Evolutionary conservation across 2,888 invertebrate genomes (phyloP).

Genomic region (Agriopis marginaria): DNA sequence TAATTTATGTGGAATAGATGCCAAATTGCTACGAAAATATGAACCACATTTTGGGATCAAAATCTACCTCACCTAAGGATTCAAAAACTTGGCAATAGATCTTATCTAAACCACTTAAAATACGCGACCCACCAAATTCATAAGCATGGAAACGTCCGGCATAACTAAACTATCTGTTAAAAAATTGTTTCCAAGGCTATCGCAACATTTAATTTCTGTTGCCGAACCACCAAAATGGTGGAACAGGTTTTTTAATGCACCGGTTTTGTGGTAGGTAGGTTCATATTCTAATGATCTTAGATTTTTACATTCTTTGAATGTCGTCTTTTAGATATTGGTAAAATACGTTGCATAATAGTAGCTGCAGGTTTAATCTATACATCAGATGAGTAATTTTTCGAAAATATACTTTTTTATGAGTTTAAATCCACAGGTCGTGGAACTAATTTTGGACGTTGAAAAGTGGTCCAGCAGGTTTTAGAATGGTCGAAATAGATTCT

Average conservation of each 20-base stretch:
- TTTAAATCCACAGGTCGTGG: not conserved
- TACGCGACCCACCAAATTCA: constrained; percentile 17
- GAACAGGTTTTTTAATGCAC: constrained; percentile 62
- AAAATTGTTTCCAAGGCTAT: constrained; percentile 50
- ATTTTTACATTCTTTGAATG: constrained; percentile 33
- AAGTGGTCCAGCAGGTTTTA: constrained; percentile 13
- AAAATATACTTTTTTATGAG: not conserved
- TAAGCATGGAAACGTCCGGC: constrained; percentile 16
- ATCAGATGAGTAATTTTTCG: not conserved
- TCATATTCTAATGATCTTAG: constrained; percentile 42
- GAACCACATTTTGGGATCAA: not conserved
- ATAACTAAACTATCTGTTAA: constrained; percentile 5
- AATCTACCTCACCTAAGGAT: not conserved
- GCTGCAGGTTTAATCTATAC: not conserved
- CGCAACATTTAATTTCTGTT: constrained; percentile 43
- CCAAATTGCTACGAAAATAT: not conserved
- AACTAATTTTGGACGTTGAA: not conserved
- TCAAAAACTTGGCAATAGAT: constrained; percentile 1
- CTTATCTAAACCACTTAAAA: not conserved
- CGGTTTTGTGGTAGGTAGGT: constrained; percentile 41
- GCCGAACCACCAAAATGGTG: constrained; percentile 51
- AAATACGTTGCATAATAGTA: not conserved
- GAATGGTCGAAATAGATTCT: constrained; percentile 3
- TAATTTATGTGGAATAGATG: not conserved
- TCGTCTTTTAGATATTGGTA: not conserved